phyloP scores from a whole-genome alignment of 2,888 invertebrate species.

The Agrotis clavis region DNA sequence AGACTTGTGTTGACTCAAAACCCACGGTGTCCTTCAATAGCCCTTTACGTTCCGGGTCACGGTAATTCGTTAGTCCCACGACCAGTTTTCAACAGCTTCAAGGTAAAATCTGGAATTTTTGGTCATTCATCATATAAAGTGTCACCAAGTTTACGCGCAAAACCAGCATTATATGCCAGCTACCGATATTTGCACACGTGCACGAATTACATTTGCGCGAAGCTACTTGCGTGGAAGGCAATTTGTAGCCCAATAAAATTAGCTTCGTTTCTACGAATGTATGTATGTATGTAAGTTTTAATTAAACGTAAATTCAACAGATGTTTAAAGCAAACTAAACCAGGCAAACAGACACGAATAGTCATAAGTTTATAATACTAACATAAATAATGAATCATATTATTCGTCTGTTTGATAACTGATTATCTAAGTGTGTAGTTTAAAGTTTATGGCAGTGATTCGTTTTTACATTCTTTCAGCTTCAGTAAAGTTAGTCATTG shows the following conservation, averaged over 20 bases:
- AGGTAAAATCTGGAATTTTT: too few relatives aligned
- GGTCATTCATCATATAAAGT: too few relatives aligned
- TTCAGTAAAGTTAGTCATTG: not conserved
- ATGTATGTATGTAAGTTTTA: not conserved
- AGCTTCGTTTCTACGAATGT: not conserved
- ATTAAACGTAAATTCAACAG: constrained; percentile 1
- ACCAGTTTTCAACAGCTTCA: too few relatives aligned
- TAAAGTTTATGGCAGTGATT: constrained; percentile 1
- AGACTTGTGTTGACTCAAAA: too few relatives aligned
- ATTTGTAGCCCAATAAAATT: constrained; percentile 13
- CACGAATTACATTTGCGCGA: not conserved
- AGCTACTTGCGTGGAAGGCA: not conserved
- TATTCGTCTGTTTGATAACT: constrained; percentile 1
- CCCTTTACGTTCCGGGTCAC: too few relatives aligned
- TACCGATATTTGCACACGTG: not conserved
- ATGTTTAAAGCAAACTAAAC: constrained; percentile 8
- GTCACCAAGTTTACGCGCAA: too few relatives aligned
- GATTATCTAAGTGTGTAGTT: not conserved
- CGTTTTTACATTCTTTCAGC: not conserved
- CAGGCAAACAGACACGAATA: constrained; percentile 2
- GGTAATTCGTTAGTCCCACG: too few relatives aligned
- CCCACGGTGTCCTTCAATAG: too few relatives aligned
- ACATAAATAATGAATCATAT: not conserved
- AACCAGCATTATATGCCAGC: too few relatives aligned
- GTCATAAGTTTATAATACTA: not conserved